Evolutionary conservation across 2,113 vertebrate genomes (phyloP).

Genomic region (Talpa occidentalis): DNA sequence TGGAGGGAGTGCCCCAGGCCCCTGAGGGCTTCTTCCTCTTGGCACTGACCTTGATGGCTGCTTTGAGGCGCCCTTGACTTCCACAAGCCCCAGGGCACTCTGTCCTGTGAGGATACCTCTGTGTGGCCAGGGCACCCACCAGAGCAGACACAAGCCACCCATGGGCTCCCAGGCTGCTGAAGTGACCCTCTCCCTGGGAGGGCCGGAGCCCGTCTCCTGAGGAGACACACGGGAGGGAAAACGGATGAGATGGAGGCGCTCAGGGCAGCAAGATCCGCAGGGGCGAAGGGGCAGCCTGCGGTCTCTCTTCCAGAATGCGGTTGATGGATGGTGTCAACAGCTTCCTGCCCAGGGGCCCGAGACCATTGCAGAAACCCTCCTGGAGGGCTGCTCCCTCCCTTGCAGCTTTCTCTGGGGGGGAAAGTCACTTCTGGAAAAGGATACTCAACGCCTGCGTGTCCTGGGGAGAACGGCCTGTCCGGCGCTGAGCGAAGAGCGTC

Average conservation of each 20-base stretch:
- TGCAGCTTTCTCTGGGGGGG: fast-evolving
- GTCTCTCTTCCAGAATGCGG: neutral
- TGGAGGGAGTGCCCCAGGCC: neutral
- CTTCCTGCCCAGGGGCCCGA: neutral
- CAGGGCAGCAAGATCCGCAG: fast-evolving
- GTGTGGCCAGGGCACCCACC: fast-evolving
- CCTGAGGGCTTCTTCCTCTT: neutral
- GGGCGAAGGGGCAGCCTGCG: neutral
- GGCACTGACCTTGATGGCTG: neutral
- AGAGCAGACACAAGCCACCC: no score
- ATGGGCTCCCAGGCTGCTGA: fast-evolving
- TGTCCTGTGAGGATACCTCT: neutral
- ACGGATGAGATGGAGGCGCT: neutral
- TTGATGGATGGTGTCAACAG: neutral
- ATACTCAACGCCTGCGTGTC: neutral
- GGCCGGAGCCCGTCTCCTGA: neutral
- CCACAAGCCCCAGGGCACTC: neutral
- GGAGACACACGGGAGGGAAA: neutral
- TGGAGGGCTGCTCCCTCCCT: no score
- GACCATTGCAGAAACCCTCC: fast-evolving
- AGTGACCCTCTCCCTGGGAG: neutral
- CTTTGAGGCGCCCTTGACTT: neutral
- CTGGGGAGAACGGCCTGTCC: neutral
- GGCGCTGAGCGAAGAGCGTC: neutral
- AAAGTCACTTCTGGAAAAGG: no score